Base-by-base conservation (phyloP, 2,888 invertebrate genomes). In the Caenorhabditis sp. region DNA sequence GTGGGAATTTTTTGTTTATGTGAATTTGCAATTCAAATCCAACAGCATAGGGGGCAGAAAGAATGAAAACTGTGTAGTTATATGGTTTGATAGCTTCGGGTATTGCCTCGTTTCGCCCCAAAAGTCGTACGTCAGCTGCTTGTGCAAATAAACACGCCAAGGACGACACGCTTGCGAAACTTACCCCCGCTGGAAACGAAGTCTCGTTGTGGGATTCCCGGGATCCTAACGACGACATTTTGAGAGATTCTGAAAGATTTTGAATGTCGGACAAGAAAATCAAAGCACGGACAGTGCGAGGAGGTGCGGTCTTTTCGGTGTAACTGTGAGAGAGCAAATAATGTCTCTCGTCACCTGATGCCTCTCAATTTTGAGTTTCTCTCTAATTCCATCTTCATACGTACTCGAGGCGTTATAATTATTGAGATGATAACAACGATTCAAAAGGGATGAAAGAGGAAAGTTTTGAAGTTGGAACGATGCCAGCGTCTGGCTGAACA, bases 151-250 rank as follows among this genome's bases (percentile, higher is more conserved):
- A 66, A 66, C 37, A 66, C 15, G 17, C 27, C 43, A 8, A 11
- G 27, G 27, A 39, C 15, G 15, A 24, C 15, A 32, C 45, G n/a
- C 35, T 37, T 20, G 17, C 37, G 22, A 22, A 6, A 32, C 74
- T 66, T 68, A 75, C 75, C 62, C 62, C 68, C 17, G 55, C 61
- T 2, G 75, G 75, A 58, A 75, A 75, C 41, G 48, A 68, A 5
- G 75, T 75, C 27, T 68, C 68, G 13, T 56, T 62, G 8, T 62
- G 61, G 11, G 59, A 59, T 11, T 17, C 35, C 41, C 41, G 30
- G 9, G 66, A 66, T 26, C 30, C 56, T 13, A 39, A 11, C 8
- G 62, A 62, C 62, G 55, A 37, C 39, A 39, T 55, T 20, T 35
- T 56, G 48, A n/a, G 17, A 41, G 17, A 37, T 26, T 55, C 24